Percentiles rank a stretch among this genome's conserved stretches.
phyloP scores from a whole-genome alignment of 2,888 invertebrate genomes.

The Cataglyphis altisquamis region DNA sequence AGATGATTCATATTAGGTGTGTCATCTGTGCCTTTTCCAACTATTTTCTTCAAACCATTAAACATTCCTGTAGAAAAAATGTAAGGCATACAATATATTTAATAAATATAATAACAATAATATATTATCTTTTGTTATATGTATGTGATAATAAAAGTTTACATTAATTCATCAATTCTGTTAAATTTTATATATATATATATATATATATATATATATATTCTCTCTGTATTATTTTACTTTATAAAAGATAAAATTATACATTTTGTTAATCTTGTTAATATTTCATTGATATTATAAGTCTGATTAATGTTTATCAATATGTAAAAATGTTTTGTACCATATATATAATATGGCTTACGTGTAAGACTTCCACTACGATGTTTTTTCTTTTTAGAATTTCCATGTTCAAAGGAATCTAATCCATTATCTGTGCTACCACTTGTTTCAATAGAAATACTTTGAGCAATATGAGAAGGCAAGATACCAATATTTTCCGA shows the following conservation, averaged over 20 bases:
- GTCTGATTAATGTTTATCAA: not conserved
- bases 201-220: no score
- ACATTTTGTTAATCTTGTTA: not conserved
- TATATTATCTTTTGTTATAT: not conserved
- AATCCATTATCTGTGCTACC: conserved; percentile 81
- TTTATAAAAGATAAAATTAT: not conserved
- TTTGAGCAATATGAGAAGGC: conserved; percentile 88
- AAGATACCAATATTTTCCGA: conserved; percentile 92
- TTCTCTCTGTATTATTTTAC: no score
- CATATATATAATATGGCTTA: conserved; percentile 85
- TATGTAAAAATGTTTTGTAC: not conserved
- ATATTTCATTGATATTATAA: conserved; percentile 4
- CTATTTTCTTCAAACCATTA: conserved; percentile 92
- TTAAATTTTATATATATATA: not conserved
- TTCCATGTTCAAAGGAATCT: conserved; percentile 79
- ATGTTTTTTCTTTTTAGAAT: conserved; percentile 91
- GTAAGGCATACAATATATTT: conserved; percentile 55
- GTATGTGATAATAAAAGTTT: not conserved
- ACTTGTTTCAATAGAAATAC: conserved; percentile 79
- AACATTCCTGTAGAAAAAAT: conserved; percentile 89
- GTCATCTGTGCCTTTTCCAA: conserved; percentile 88
- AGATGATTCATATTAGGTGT: conserved; percentile 68
- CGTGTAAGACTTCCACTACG: conserved; percentile 95
- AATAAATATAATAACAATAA: conserved; percentile 45
- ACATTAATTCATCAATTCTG: not conserved